Evolutionary conservation across 2,888 invertebrate genomes (phyloP).

Genomic region (Pedicia rivosa): DNA sequence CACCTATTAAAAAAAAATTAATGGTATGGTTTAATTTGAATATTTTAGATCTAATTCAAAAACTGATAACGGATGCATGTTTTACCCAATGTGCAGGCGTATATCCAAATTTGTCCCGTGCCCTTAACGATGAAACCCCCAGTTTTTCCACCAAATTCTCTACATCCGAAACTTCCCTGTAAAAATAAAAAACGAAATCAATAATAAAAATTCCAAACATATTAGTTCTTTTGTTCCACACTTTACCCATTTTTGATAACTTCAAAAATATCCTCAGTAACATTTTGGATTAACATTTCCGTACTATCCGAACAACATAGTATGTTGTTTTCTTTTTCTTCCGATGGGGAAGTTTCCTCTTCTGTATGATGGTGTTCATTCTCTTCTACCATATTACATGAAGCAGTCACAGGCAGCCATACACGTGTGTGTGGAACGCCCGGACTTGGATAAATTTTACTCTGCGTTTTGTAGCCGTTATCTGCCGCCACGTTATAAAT

Average conservation of each 20-base stretch:
- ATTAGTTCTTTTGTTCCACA: not conserved
- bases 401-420: constrained; percentile 67
- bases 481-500: constrained; percentile 28
- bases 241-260: constrained; percentile 67
- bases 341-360: constrained; percentile 24
- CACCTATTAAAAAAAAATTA: too few species aligned
- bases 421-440: constrained; percentile 79
- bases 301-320: constrained; percentile 29
- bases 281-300: constrained; percentile 22
- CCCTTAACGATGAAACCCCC: constrained; percentile 58
- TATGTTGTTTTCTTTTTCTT: constrained; percentile 31
- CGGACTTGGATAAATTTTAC: constrained; percentile 65
- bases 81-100: constrained; percentile 92
- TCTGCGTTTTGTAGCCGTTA: constrained; percentile 29
- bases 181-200: too few species aligned
- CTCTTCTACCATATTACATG: constrained; percentile 63
- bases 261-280: constrained; percentile 62
- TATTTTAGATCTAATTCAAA: too few species aligned
- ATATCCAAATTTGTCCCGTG: constrained; percentile 82
- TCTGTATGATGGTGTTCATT: constrained; percentile 36
- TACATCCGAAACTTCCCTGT: constrained; percentile 55
- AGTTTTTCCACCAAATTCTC: constrained; percentile 70
- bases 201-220: constrained; percentile 14
- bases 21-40: not conserved
- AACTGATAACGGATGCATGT: too few species aligned